Base-by-base conservation (phyloP, 2,113 vertebrate genomes). In the Micronycteris hirsuta region DNA sequence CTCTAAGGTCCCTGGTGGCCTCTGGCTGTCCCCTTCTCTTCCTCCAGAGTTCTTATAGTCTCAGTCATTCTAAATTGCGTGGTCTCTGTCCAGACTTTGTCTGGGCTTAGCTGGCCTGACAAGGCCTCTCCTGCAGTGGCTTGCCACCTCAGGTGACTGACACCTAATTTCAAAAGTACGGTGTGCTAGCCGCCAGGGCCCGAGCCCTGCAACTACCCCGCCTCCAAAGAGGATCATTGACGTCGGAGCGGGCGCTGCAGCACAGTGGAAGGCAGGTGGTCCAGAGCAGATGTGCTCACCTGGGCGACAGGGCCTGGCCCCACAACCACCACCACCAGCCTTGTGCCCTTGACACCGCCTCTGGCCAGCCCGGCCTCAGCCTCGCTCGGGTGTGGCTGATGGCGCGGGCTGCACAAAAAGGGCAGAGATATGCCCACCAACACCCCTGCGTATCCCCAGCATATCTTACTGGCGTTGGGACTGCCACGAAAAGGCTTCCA, bases 351-450 rank as follows among this genome's bases (percentile, higher is more conserved):
- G 24, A 3, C 14, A 0, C 11, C 11, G 22, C 70, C 63, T 33
- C 54, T 63, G 38, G n/a, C 1, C 1, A 13, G n/a, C n/a, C 33
- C 17, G 19, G 2, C 15, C 43, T 14, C 41, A 31, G 26, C 52
- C 82, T 26, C 36, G 19, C 36, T n/a, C 0, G 0, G 31, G 49
- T 14, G 8, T 5, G 2, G 24, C n/a, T n/a, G n/a, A n/a, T n/a
- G n/a, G 4, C 11, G 11, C 54, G 41, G 71, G 41, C 45, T 9
- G 5, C 12, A 0, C 7, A 3, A 0, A 43, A 36, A 43, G 28
- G 5, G 1, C 95, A 10, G n/a, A 33, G 19, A 2, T 16, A 7
- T 4, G 7, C 33, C 56, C 0, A 0, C 47, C 1, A 15, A 5
- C 22, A 12, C 7, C n/a, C 13, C 3, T 0, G 38, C 45, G 3